Evolutionary conservation across 2,797 vertebrate genomes (phyloP).

Genomic region (Falco concolor): DNA sequence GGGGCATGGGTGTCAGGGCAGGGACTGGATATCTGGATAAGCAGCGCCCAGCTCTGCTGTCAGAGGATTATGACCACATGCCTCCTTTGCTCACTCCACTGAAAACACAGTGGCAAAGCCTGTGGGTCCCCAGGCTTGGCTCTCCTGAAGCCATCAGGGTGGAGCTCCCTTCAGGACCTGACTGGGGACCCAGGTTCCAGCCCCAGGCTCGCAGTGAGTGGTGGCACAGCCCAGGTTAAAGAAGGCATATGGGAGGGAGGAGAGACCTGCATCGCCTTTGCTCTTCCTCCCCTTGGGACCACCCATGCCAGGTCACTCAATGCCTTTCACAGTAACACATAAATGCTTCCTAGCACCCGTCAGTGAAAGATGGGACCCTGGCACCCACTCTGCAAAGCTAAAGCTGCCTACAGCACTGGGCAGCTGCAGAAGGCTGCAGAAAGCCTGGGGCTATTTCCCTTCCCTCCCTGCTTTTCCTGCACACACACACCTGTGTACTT

Average conservation of each 20-base stretch:
- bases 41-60: not conserved
- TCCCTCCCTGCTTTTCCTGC: not conserved
- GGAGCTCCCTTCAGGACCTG: not conserved
- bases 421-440: not conserved
- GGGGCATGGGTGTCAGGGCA: not conserved
- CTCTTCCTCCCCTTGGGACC: rapidly evolving
- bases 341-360: rapidly evolving
- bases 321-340: not conserved
- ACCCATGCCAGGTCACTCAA: not conserved
- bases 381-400: rapidly evolving
- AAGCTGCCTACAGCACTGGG: not conserved
- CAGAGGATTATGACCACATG: not conserved
- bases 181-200: not conserved
- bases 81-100: not conserved
- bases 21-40: not conserved
- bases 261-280: not conserved
- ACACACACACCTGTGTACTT: rapidly evolving
- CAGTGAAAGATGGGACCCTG: not conserved
- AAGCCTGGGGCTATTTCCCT: not conserved
- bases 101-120: not conserved
- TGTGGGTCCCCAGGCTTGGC: rapidly evolving
- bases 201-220: rapidly evolving
- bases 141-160: not conserved
- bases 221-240: not conserved
- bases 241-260: not conserved